Conservation (phyloP, 64 coral and sea anemone species). For the Acropora tenuis region DNA sequence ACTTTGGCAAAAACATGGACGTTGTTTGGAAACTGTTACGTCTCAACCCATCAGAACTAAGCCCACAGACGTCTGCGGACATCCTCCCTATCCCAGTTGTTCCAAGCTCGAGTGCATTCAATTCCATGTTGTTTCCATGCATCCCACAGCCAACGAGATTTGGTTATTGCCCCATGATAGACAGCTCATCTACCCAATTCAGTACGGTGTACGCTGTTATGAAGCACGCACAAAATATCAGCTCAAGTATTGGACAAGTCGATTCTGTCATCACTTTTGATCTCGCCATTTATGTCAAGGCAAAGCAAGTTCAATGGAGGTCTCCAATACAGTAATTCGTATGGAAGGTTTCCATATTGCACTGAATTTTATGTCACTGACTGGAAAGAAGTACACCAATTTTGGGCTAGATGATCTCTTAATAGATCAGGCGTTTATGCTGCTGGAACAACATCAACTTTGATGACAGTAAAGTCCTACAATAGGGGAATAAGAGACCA, state of each 20-base stretch:
- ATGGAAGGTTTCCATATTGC: conserved; percentile 55
- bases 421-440: conserved; percentile 54
- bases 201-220: conserved; percentile 59
- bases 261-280: conserved; percentile 40
- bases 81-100: not conserved
- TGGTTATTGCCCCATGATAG: conserved; percentile 62
- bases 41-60: not conserved
- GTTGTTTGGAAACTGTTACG: conserved; percentile 8
- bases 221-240: conserved; percentile 2
- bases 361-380: conserved; percentile 34
- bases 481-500: conserved; percentile 51
- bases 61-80: not conserved
- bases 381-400: conserved; percentile 30
- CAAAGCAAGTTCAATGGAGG: conserved; percentile 28
- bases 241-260: not conserved
- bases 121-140: not conserved
- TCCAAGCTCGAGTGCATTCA: conserved; percentile 42
- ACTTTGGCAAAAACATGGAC: not conserved
- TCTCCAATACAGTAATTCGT: conserved; percentile 22
- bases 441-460: not conserved
- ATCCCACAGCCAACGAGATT: not conserved
- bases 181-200: conserved; percentile 27
- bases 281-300: conserved; percentile 37
- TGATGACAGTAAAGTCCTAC: conserved; percentile 48
- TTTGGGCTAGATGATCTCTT: conserved; percentile 42